Evolutionary conservation across 92 coral and sea anemone genomes (phyloP), one percentile per base, ranked within the genome.

Genomic region (Umimayanthus kanabou): DNA sequence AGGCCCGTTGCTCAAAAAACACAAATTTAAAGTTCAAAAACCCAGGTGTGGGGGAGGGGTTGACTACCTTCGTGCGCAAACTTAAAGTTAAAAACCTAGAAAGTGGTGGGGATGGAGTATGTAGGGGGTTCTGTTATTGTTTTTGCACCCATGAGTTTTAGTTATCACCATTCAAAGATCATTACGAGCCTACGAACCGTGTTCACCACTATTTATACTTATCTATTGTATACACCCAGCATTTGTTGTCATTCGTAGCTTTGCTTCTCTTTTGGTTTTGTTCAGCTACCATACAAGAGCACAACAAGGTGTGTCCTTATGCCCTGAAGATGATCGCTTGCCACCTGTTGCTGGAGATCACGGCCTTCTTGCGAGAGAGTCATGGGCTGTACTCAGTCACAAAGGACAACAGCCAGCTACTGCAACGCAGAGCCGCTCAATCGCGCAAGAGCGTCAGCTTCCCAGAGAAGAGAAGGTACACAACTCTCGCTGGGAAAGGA

Each of bases 331-430:
- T 97, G 99, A 89, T 95, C 37, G 99, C 99, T 10, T 97, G 99
- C 74, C 99, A 97, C 76, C 92, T 97, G 87, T 91, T 97, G 43
- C 92, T 95, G 88, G 99, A 97, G 90, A 95, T 97, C 93, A 97
- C 99, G 40, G 98, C 98, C 25, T 97, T 97, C 92, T 77, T 97
- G 66, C 97, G 99, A 29, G 99, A 97, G 88, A 97, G 99, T 82
- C 99, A 97, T 79, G 95, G 98, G 5, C 89, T 93, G 55, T 93
- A 93, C 88, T 93, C 96, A 23, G 93, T 93, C 39, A 79, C 87
- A 40, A 91, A 93, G 28, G 94, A 92, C 39, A 81, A 87, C 47
- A 78, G 80, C 25, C 84, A 90, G 64, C 69, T 91, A 65, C 49
- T 89, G 29, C 94, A 90, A 61, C 87, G 92, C 53, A 89, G 89